These are phyloP conservation scores for Xenentodon cancila DNA, from an alignment of 2,797 vertebrate genomes.

Conservation along the genomic window DNA sequence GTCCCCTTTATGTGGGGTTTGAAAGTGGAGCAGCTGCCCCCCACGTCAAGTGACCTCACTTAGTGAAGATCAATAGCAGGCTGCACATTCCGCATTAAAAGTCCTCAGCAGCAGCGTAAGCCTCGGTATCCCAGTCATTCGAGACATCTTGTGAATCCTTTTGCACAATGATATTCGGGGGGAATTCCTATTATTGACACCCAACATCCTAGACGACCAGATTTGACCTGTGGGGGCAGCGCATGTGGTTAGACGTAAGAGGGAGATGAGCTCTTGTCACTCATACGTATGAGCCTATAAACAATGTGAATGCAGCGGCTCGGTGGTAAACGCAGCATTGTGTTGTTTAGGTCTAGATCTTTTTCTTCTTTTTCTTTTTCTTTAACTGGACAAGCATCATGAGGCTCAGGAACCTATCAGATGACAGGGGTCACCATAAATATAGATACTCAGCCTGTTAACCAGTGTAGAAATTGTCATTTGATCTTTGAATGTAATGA, in stretches of 20 bases:
- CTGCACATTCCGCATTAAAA: slow-evolving; percentile 71
- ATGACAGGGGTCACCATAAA: slow-evolving; percentile 69
- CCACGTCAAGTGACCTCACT: slow-evolving; percentile 71
- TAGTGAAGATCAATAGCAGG: slow-evolving; percentile 71
- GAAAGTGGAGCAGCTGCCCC: slow-evolving; percentile 54
- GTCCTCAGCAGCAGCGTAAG: slow-evolving; percentile 64
- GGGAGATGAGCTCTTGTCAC: slow-evolving; percentile 65
- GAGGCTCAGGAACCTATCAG: slow-evolving; percentile 73
- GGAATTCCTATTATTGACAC: slow-evolving; percentile 75
- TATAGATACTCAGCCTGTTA: slow-evolving; percentile 48
- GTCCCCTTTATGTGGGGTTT: slow-evolving; percentile 59
- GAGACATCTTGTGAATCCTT: slow-evolving; percentile 66
- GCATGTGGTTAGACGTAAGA: slow-evolving; percentile 58
- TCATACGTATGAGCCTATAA: slow-evolving; percentile 46
- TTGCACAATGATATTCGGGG: slow-evolving; percentile 63
- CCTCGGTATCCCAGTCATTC: slow-evolving; percentile 74
- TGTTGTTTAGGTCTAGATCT: slow-evolving; percentile 19
- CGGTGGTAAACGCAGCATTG: slow-evolving; percentile 1
- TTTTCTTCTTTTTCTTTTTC: slow-evolving; percentile 31
- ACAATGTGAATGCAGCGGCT: slow-evolving; percentile 39
- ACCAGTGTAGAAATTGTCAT: too few species aligned
- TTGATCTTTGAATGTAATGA: slow-evolving; percentile 14
- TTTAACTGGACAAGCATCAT: slow-evolving; percentile 67
- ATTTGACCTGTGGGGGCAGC: slow-evolving; percentile 67
- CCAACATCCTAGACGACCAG: slow-evolving; percentile 69